Evolutionary conservation across 2,797 vertebrate species (phyloP).

Genomic region (Cercopithecus petaurista): DNA sequence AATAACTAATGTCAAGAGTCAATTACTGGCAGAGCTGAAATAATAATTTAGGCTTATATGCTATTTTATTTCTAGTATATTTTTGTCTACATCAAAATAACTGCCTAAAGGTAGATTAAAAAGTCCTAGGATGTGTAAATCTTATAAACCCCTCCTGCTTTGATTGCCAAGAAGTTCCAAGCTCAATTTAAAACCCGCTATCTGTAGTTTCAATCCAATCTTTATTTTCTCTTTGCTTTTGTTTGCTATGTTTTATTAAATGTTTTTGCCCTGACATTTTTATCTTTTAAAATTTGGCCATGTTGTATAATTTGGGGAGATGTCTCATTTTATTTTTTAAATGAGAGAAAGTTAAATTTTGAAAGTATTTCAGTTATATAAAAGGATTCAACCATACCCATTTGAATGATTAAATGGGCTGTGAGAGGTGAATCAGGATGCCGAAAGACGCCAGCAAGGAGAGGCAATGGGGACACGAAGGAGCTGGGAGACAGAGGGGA

Average conservation of each 20-base stretch:
- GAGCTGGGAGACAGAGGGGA: neutral
- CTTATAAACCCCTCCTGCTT: neutral
- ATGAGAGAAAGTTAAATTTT: neutral
- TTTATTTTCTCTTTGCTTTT: constrained; percentile 12
- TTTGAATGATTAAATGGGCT: neutral
- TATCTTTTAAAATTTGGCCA: neutral
- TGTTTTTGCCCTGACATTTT: neutral
- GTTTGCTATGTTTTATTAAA: neutral
- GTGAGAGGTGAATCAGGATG: neutral
- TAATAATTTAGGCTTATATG: neutral
- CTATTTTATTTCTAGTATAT: neutral
- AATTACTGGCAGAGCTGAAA: neutral
- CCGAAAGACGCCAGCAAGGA: neutral
- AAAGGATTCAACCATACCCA: neutral
- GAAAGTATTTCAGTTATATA: neutral
- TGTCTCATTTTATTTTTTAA: neutral
- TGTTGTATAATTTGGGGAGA: neutral
- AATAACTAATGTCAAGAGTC: neutral
- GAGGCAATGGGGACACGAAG: neutral
- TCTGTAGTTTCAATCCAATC: neutral
- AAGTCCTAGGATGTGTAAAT: neutral
- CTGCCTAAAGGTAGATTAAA: neutral
- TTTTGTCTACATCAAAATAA: neutral
- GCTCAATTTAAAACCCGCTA: neutral
- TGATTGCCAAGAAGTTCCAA: neutral